Conservation (phyloP, 2,797 vertebrate species). For the Molossus molossus region DNA sequence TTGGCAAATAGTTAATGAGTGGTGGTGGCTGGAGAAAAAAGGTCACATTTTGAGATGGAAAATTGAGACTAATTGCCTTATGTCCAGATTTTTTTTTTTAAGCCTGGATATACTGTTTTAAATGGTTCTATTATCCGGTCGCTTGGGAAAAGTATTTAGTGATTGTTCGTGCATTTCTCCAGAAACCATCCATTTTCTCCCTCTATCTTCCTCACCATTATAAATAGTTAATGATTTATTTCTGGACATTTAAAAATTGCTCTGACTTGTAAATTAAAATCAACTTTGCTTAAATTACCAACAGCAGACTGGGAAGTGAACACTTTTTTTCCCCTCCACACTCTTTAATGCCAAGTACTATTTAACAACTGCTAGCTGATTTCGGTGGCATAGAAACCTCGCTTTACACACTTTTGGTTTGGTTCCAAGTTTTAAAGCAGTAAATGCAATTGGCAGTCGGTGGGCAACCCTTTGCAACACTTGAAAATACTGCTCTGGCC, state of each 20-base stretch:
- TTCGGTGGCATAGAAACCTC: conserved; percentile 52
- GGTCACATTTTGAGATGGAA: conserved; percentile 34
- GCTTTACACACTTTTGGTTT: conserved; percentile 46
- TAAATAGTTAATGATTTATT: conserved; percentile 68
- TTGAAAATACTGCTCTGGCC: conserved; percentile 6
- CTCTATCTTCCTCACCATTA: neutral
- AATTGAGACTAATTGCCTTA: conserved; percentile 27
- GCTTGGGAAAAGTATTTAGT: neutral
- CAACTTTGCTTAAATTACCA: conserved; percentile 60
- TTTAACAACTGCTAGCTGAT: conserved; percentile 63
- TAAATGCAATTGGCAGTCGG: conserved; percentile 30
- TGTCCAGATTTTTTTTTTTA: conserved; percentile 8
- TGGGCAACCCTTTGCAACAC: neutral
- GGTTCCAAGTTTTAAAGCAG: conserved; percentile 63
- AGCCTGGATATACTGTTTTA: conserved; percentile 27
- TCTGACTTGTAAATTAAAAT: conserved; percentile 49
- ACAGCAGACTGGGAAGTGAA: conserved; percentile 59
- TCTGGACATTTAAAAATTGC: conserved; percentile 68
- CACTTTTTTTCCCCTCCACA: neutral
- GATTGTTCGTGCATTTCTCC: neutral
- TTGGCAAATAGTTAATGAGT: neutral
- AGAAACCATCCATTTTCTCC: conserved; percentile 11
- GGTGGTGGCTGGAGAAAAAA: neutral
- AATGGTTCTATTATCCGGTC: neutral
- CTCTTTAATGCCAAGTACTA: conserved; percentile 56